Conservation (phyloP, 2,113 vertebrate genomes). For the Paramormyrops kingsleyae region DNA sequence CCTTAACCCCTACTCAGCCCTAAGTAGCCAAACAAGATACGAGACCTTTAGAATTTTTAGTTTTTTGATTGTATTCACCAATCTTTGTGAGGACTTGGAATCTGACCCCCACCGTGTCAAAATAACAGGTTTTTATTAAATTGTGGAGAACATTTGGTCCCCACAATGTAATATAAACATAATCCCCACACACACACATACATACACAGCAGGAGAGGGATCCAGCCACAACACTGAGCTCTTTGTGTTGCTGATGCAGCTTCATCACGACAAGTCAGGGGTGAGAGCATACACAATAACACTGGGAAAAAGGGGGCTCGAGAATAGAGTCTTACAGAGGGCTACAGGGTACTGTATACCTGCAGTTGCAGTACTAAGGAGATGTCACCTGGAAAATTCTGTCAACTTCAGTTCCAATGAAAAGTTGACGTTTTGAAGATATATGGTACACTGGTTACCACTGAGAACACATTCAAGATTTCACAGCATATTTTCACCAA, state of each 20-base stretch:
- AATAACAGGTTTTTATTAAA: too few species aligned
- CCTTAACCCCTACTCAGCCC: too few species aligned
- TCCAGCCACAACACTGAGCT: conserved; percentile 17
- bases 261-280: not conserved
- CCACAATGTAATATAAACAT: too few species aligned
- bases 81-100: too few species aligned
- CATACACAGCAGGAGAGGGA: not conserved
- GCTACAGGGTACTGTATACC: not conserved
- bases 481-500: not conserved
- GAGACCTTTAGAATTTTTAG: too few species aligned
- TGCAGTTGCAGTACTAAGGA: not conserved
- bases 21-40: too few species aligned
- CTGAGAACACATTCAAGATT: not conserved
- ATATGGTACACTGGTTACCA: not conserved
- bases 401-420: not conserved
- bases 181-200: not conserved
- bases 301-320: not conserved
- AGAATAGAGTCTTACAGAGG: not conserved
- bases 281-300: conserved; percentile 1
- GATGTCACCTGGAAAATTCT: not conserved
- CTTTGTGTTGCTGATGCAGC: not conserved
- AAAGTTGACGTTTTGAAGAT: not conserved
- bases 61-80: too few species aligned
- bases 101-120: too few species aligned
- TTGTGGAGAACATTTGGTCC: too few species aligned